Evolutionary conservation across 2,797 vertebrate species (phyloP), one percentile per base, ranked within the genome.

Genomic region (Coendou prehensilis): DNA sequence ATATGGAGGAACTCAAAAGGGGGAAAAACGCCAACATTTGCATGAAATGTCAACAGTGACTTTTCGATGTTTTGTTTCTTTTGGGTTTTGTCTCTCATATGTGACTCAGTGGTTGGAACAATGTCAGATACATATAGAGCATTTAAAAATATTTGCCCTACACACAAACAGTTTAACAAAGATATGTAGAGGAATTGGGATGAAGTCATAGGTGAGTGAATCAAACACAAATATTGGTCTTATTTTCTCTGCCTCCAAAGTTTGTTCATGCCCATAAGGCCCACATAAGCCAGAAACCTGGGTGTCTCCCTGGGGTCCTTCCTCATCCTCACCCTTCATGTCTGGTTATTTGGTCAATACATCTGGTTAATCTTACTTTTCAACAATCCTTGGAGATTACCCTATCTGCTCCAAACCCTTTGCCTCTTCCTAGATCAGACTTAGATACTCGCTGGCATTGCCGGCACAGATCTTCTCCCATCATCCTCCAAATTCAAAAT

Each of bases 41-140:
- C 56, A 45, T 73, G 59, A 89, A 93, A 92, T 1, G 1, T 47
- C 52, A 59, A 50, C 20, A 59, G 76, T 61, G 47, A 89, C n/a
- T 75, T 89, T 54, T 69, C 81, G 61, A n/a, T 76, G 33, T 76
- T 87, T 87, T 61, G 9, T 50, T n/a, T 9, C 37, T 18, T 71
- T 80, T 81, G 33, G 8, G 63, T 73, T 85, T 89, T 80, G 45
- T 78, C 37, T 92, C 45, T 47, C n/a, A 9, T 37, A 47, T 37
- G 45, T 79, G 81, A 93, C 63, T 87, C 69, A 54, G 52, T 45
- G 20, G 47, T 93, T 64, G 18, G 57, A 95, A 84, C 52, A 87
- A 52, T 47, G 56, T 80, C 81, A 89, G 28, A 61, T 50, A 80
- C 5, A 17, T 61, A 69, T 22, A 54, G 59, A 64, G 41, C 52